Conservation (phyloP, 64 coral and sea anemone genomes). For the Stichodactyla mertensii region DNA sequence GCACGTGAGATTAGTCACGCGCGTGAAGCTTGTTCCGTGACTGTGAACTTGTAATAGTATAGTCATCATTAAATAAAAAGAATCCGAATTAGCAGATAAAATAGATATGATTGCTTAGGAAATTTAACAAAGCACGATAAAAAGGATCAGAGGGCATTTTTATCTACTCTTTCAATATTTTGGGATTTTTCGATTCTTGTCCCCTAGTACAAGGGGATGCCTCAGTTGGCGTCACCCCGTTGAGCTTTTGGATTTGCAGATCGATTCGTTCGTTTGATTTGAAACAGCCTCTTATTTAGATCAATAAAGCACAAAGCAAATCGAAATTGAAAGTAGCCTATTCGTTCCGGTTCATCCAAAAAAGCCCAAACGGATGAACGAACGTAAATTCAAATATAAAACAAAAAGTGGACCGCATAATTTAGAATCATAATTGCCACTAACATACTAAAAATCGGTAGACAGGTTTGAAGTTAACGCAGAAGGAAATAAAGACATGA, state of each 20-base stretch:
- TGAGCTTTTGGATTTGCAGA: not conserved
- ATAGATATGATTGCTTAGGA: not conserved
- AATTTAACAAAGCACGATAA: not conserved
- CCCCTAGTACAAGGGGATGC: not conserved
- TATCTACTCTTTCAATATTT: not conserved
- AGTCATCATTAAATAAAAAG: too few relatives aligned
- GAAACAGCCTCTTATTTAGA: not conserved
- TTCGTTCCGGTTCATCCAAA: not conserved
- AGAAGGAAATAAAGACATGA: not conserved
- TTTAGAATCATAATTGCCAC: slow-evolving; percentile 8
- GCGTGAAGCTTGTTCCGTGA: not conserved
- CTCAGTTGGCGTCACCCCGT: not conserved
- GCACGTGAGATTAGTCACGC: not conserved
- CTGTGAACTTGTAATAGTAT: not conserved
- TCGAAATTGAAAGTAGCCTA: not conserved
- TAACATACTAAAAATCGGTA: not conserved
- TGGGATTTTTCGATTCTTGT: not conserved
- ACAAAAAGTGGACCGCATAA: not conserved
- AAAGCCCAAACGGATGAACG: not conserved
- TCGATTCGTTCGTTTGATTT: not conserved
- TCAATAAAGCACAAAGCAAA: not conserved
- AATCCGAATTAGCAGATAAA: too few relatives aligned
- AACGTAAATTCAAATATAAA: not conserved
- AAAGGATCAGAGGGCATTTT: not conserved
- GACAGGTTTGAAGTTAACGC: not conserved